Conservation (phyloP, 2,113 vertebrate species). For the Collichthys lucidus region DNA sequence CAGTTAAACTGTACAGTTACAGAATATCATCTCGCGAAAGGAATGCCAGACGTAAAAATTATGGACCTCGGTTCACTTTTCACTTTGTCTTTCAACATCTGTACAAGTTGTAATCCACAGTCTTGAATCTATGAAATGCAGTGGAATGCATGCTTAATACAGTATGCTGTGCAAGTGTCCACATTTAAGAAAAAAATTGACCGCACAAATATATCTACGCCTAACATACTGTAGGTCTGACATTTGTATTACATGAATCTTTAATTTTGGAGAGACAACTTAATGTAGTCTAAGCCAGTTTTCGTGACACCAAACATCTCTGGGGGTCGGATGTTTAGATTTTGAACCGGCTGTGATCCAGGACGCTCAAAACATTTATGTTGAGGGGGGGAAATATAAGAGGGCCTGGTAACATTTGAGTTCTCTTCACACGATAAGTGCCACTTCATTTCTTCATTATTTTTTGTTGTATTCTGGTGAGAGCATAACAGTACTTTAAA, state of each 20-base stretch:
- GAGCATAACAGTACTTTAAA: slow-evolving; percentile 69
- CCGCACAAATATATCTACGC: slow-evolving; percentile 76
- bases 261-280: slow-evolving; percentile 71
- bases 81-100: slow-evolving; percentile 67
- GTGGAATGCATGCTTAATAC: slow-evolving; percentile 82
- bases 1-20: slow-evolving; percentile 84
- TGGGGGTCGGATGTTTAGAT: slow-evolving; percentile 30
- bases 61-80: slow-evolving; percentile 69
- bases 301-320: slow-evolving; percentile 41
- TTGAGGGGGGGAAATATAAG: slow-evolving; percentile 46
- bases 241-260: slow-evolving; percentile 73
- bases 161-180: slow-evolving; percentile 78
- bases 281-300: slow-evolving; percentile 41
- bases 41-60: slow-evolving; percentile 78
- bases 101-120: slow-evolving; percentile 74
- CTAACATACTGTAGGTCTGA: slow-evolving; percentile 69
- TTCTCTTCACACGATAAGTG: slow-evolving; percentile 55
- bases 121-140: slow-evolving; percentile 75
- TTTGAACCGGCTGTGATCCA: slow-evolving; percentile 56
- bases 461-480: slow-evolving; percentile 44
- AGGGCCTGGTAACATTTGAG: slow-evolving; percentile 66
- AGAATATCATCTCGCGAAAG: slow-evolving; percentile 78
- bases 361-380: slow-evolving; percentile 55
- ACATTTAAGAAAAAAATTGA: slow-evolving; percentile 70
- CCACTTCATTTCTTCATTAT: slow-evolving; percentile 46